Evolutionary conservation across 2,113 vertebrate species (phyloP).

Genomic region (Chiloscyllium plagiosum): DNA sequence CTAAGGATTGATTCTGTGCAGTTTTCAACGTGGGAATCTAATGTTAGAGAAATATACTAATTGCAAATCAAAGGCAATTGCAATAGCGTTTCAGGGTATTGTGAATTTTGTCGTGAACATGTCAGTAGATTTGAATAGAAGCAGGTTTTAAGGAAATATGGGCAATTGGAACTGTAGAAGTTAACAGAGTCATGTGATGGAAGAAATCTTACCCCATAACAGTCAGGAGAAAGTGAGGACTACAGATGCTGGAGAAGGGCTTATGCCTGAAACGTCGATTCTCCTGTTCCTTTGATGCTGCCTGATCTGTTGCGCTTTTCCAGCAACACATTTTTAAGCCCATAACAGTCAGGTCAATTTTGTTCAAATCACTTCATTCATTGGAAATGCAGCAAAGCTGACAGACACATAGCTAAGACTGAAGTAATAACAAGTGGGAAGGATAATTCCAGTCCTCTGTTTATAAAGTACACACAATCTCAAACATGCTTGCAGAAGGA

Average conservation of each 20-base stretch:
- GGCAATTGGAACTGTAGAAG: too few species aligned
- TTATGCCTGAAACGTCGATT: too few species aligned
- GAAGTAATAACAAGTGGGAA: not conserved
- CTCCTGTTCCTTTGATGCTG: too few species aligned
- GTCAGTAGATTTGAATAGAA: not conserved
- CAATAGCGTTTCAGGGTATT: not conserved
- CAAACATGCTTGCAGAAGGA: not conserved
- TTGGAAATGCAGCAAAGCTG: not conserved
- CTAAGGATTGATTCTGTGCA: not conserved
- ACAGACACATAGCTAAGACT: not conserved
- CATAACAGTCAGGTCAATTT: not conserved
- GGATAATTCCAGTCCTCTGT: not conserved
- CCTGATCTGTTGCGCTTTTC: too few species aligned
- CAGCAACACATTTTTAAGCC: too few species aligned
- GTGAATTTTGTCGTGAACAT: not conserved
- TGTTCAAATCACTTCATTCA: not conserved
- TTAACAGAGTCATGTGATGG: not conserved
- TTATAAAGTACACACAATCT: not conserved
- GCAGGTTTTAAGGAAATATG: not conserved
- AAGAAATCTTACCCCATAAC: not conserved
- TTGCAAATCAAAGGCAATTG: not conserved
- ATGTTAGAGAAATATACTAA: not conserved
- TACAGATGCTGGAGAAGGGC: too few species aligned
- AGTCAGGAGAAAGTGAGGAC: too few species aligned
- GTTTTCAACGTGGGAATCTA: not conserved